Base-by-base conservation (phyloP, 2,888 invertebrate genomes). In the Phalangium opilio region DNA sequence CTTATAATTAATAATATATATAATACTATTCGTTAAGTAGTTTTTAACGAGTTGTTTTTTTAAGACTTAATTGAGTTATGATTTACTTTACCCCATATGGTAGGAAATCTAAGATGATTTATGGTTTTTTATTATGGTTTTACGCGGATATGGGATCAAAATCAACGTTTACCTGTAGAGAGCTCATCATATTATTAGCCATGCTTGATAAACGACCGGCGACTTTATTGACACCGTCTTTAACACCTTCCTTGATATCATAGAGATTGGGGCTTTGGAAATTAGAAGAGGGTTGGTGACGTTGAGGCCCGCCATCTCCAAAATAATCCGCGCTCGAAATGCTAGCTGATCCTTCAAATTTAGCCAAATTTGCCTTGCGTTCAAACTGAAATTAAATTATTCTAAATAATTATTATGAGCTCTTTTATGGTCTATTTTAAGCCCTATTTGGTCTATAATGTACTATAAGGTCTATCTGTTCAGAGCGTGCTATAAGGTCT, bases 261-360 rank as follows among this genome's bases (percentile, higher is more conserved):
- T 93, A 86, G 51, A 98, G 75, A 67, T 98, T 95, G 0, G 75
- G 74, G 8, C 70, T 65, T 57, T 55, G 51, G 43, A 57, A 57
- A 21, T 53, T 53, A 32, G 58, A 49, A 36, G 53, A 43, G 41
- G 48, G 50, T 44, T 44, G 17, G 33, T 49, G 41, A 43, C 42
- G 48, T 40, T 41, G 35, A 18, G 49, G 21, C 20, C n/a, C 43
- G n/a, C 43, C 48, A 56, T 73, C 73, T 27, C 83, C 83, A 72
- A 96, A 98, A 67, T 86, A 85, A 67, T 98, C 96, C 3, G 90
- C 84, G 17, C 93, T 95, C 19, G 95, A 95, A 67, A 98, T 95
- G 68, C 87, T 83, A 55, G 78, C 79, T 59, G 87, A 87, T 50
- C 95, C 95, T 69, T 91, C 87, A 72, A 95, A 96, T 55, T 90